phyloP scores from a whole-genome alignment of 2,888 invertebrate genomes.

The Ernsta delagoae region DNA sequence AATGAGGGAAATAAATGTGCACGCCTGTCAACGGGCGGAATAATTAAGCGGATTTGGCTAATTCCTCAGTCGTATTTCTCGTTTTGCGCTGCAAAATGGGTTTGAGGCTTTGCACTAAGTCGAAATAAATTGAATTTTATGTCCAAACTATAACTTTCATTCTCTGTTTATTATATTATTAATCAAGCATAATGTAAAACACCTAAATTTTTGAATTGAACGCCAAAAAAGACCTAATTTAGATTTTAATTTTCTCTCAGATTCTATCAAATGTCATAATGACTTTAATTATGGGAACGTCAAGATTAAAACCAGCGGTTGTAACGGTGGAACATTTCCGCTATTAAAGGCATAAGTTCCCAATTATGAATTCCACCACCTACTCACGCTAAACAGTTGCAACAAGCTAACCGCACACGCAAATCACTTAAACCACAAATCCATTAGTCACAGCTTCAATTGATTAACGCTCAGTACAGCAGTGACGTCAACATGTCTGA shows the following conservation, averaged over 20 bases:
- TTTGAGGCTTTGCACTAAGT: conserved; percentile 16
- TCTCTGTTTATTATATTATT: no score
- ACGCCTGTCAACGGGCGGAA: conserved; percentile 15
- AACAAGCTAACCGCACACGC: not conserved
- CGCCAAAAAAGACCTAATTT: no score
- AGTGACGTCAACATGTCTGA: conserved; percentile 4
- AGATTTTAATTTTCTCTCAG: no score
- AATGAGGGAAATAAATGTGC: conserved; percentile 9
- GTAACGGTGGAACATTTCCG: no score
- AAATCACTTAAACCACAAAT: not conserved
- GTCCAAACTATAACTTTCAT: not conserved
- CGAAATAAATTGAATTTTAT: conserved; percentile 3
- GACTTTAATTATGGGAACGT: not conserved
- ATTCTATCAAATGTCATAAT: no score
- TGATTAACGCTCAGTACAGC: conserved; percentile 13
- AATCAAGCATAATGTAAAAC: no score
- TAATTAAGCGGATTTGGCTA: conserved; percentile 23
- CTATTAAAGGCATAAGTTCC: no score
- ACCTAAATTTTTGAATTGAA: not conserved
- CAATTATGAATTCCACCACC: no score
- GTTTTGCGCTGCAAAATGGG: conserved; percentile 15
- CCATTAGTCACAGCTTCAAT: conserved; percentile 5
- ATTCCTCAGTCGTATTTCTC: conserved; percentile 21
- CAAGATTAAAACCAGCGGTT: not conserved
- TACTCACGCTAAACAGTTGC: not conserved